Percentiles rank a stretch among this genome's conserved stretches.
Evolutionary conservation across 2,888 invertebrate genomes (phyloP).

Genomic region (Cistogaster globosa): DNA sequence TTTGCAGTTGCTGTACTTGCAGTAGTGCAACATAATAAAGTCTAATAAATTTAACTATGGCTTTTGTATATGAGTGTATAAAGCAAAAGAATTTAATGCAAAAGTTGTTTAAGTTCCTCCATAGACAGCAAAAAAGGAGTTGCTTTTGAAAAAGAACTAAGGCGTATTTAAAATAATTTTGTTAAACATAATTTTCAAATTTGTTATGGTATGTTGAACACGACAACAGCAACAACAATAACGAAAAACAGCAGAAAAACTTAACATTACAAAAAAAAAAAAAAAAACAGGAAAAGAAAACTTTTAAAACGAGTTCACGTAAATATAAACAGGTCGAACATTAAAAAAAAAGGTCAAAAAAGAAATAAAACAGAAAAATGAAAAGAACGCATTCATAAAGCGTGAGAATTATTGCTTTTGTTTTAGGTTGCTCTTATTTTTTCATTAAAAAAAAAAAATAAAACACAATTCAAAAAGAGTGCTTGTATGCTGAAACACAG

Average conservation of each 20-base stretch:
- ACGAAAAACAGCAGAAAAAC: conserved; percentile 13
- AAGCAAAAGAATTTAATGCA: conserved; percentile 10
- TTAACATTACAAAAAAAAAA: conserved; percentile 13
- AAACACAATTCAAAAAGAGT: conserved; percentile 35
- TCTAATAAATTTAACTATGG: conserved; percentile 62
- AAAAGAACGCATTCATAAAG: conserved; percentile 56
- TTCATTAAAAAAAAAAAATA: conserved; percentile 18
- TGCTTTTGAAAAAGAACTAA: conserved; percentile 54
- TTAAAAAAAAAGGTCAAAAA: conserved; percentile 46
- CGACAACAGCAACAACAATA: conserved; percentile 9
- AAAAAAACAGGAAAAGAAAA: neutral
- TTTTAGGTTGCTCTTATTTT: conserved; percentile 36
- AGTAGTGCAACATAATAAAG: conserved; percentile 51
- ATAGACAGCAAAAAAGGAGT: conserved; percentile 50
- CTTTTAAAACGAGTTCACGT: conserved; percentile 55
- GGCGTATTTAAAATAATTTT: conserved; percentile 61
- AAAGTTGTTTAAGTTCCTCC: conserved; percentile 9
- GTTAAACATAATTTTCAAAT: conserved; percentile 68
- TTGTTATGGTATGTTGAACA: conserved; percentile 59
- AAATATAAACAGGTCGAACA: conserved; percentile 54
- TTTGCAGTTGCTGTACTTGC: neutral
- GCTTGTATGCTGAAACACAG: conserved; percentile 48
- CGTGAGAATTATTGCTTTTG: conserved; percentile 67
- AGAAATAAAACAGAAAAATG: conserved; percentile 37
- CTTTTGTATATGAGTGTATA: neutral